Evolutionary conservation across 2,113 vertebrate species (phyloP), one percentile per base, ranked within the genome.

Genomic region (Sapajus apella): DNA sequence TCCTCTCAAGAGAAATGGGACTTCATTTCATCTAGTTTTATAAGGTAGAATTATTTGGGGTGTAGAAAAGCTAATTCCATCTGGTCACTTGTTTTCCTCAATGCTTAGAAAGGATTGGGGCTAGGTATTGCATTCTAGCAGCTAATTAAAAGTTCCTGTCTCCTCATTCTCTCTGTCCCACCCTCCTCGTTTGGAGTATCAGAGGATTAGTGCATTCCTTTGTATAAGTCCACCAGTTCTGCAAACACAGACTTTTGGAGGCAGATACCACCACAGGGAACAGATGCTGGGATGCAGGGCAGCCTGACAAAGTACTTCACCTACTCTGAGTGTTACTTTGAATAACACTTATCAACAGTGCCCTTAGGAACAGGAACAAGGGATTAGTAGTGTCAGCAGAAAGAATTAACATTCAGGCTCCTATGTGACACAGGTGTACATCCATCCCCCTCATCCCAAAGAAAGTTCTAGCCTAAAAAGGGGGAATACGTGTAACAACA

Each of bases 331-430:
- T 58, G 80, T 87, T 66, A 58, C 81, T 66, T 18, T 52, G 64
- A 56, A 81, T 80, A 94, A 52, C 27, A 79, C 75, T 93, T 96
- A 93, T 88, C 97, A 82, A 52, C 37, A 70, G 52, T 79, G 16
- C 73, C 75, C 89, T 79, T 27, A 52, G 68, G 52, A 93, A 95
- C 43, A 85, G 85, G 82, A 94, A 89, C 8, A 27, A n/a, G 43
- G 68, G 56, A 86, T 87, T 93, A 92, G 43, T 55, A 76, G 76
- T 84, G 18, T 72, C 43, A 61, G 52, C 56, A 97, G 89, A 79
- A 92, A 72, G 89, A 64, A 16, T 58, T 64, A 47, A 70, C 80
- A 79, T 12, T 8, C 70, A 83, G 58, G 35, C 43, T 81, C 52
- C 56, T 80, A 68, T 50, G 35, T 93, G 91, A 70, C 73, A 2